Conservation (phyloP, 2,113 vertebrate genomes). For the Empidonax traillii region DNA sequence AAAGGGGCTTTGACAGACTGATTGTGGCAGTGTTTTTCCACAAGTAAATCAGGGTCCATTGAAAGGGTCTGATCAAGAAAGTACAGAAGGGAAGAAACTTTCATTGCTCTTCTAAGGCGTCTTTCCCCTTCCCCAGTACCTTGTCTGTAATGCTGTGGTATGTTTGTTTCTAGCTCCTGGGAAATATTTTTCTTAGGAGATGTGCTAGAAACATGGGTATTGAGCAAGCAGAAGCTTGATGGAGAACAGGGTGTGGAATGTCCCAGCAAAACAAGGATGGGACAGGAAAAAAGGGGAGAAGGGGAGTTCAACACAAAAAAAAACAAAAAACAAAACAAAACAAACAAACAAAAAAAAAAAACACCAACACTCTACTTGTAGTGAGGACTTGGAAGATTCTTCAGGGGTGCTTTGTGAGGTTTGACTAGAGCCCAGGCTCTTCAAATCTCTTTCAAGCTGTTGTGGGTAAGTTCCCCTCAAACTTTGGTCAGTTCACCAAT, state of each 20-base stretch:
- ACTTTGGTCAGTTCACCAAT: background rate
- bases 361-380: background rate
- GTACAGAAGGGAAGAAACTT: background rate
- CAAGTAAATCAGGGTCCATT: fast-evolving
- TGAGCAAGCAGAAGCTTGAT: background rate
- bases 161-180: background rate
- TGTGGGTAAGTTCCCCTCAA: background rate
- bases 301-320: background rate
- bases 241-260: slow-evolving; percentile 16
- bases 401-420: background rate
- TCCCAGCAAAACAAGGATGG: background rate
- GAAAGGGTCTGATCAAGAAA: background rate
- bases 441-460: background rate
- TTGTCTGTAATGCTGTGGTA: background rate
- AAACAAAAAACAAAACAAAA: background rate
- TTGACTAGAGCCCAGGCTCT: background rate
- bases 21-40: background rate
- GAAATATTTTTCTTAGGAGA: slow-evolving; percentile 25
- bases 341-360: background rate
- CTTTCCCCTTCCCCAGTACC: background rate
- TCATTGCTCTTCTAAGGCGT: background rate
- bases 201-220: background rate
- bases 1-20: background rate
- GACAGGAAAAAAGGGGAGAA: fast-evolving
- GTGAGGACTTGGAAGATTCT: background rate